Conservation (phyloP, 2,888 invertebrate genomes). For the Melinopterus prodromus region DNA sequence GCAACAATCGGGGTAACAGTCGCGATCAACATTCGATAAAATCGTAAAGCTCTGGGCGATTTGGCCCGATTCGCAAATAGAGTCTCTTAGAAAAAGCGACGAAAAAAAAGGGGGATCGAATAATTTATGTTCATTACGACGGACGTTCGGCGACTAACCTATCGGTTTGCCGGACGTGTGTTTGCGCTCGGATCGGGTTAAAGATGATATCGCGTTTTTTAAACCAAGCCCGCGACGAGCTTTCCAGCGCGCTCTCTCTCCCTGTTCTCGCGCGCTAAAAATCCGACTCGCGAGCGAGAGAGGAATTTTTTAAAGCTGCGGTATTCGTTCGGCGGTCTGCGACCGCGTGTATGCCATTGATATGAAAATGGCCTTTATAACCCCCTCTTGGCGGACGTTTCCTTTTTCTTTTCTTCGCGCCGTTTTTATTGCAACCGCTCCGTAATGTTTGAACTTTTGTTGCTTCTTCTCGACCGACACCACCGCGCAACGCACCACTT, state of each 20-base stretch:
- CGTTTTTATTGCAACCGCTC: conserved; percentile 33
- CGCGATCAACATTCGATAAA: background rate
- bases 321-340: conserved; percentile 52
- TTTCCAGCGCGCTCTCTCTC: background rate
- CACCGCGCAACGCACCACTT: background rate
- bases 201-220: conserved; percentile 56
- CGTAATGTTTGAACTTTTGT: background rate
- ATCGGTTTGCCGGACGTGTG: conserved; percentile 16
- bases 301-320: conserved; percentile 57
- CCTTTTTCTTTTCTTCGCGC: conserved; percentile 36
- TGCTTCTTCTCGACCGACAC: background rate
- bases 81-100: conserved; percentile 23
- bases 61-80: background rate
- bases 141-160: conserved; percentile 16
- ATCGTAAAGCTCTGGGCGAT: background rate
- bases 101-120: conserved; percentile 24
- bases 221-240: conserved; percentile 38
- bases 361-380: conserved; percentile 50
- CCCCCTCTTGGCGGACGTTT: conserved; percentile 37
- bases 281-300: conserved; percentile 49
- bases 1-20: background rate
- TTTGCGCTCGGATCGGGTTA: conserved; percentile 41
- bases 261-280: conserved; percentile 50
- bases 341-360: conserved; percentile 49
- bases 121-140: conserved; percentile 25